A percentile compares a stretch with the other conserved stretches of the same genome.
These are phyloP conservation scores for Diarsia brunnea DNA, from an alignment of 2,888 invertebrate genomes.

Conservation along the genomic window DNA sequence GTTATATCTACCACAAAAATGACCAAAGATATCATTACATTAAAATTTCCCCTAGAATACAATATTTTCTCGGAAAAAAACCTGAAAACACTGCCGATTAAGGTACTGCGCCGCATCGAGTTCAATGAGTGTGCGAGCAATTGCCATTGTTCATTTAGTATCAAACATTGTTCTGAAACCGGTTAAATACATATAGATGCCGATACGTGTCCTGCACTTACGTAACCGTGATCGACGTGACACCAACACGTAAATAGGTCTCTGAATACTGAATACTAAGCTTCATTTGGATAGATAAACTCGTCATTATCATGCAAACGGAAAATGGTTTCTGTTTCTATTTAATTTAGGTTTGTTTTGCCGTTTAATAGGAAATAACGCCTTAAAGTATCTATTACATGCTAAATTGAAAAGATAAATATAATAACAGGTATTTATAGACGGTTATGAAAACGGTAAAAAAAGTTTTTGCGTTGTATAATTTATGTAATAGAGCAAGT, in stretches of 20 bases:
- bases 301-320: constrained; percentile 32
- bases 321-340: constrained; percentile 21
- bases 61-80: background rate
- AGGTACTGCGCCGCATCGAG: constrained; percentile 44
- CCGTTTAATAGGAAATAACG: background rate
- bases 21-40: background rate
- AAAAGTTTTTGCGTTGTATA: constrained; percentile 27
- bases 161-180: constrained; percentile 51
- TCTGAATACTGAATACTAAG: constrained; percentile 12
- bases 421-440: constrained; percentile 43
- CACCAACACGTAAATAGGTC: constrained; percentile 45
- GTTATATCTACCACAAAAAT: background rate
- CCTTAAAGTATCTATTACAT: background rate
- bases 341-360: constrained; percentile 9
- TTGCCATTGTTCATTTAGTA: constrained; percentile 52
- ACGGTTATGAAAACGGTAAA: constrained; percentile 26
- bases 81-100: constrained; percentile 14
- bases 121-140: constrained; percentile 45
- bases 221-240: constrained; percentile 46
- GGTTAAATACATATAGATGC: constrained; percentile 32
- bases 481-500: constrained; percentile 50
- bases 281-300: constrained; percentile 16
- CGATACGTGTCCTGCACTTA: constrained; percentile 52
- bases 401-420: constrained; percentile 25
- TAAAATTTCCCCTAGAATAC: background rate